Evolutionary conservation across 2,888 invertebrate genomes (phyloP), one percentile per base, ranked within the genome.

Genomic region (Callyntrura sp.): DNA sequence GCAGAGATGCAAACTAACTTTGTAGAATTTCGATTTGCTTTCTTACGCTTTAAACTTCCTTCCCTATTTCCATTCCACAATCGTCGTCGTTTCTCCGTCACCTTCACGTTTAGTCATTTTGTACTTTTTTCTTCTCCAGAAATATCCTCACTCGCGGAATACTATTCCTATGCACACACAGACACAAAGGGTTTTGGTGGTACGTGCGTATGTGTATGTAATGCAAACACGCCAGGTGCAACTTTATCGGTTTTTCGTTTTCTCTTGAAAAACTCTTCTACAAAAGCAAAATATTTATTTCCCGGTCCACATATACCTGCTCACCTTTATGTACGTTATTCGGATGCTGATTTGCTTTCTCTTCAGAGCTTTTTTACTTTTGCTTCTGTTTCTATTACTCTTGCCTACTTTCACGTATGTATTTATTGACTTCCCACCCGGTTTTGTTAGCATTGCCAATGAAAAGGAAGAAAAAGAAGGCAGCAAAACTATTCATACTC

Each of bases 141-240:
- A 35, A 35, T 35, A 35, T 35, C 35, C 35, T 6, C 35, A 6
- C 48, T 20, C 14, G 8, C n/a, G 28, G 70, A 68, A 79, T 6
- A 79, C 79, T 79, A 79, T 78, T 79, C 73, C 25, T 23, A 20
- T 85, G 73, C 73, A 48, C 51, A 43, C 62, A 45, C 45, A 51
- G 65, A 65, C 28, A 17, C n/a, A 57, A 0, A 35, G 35, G n/a
- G 25, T 14, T 23, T 35, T 0, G 17, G 12, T 55, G 23, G 4
- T 11, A 3, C 1, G 57, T 81, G 87, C 62, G 79, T 82, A 82
- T 87, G 86, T 78, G n/a, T 79, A 70, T 82, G 82, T 73, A 88
- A 60, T 88, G 88, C 82, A 88, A 88, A 88, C 88, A 88, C 88
- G 82, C 88, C 88, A 82, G 88, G 88, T 88, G 88, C 88, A 88